These are phyloP conservation scores for Megamerina dolium DNA, from an alignment of 2,888 invertebrate species.

Conservation along the genomic window DNA sequence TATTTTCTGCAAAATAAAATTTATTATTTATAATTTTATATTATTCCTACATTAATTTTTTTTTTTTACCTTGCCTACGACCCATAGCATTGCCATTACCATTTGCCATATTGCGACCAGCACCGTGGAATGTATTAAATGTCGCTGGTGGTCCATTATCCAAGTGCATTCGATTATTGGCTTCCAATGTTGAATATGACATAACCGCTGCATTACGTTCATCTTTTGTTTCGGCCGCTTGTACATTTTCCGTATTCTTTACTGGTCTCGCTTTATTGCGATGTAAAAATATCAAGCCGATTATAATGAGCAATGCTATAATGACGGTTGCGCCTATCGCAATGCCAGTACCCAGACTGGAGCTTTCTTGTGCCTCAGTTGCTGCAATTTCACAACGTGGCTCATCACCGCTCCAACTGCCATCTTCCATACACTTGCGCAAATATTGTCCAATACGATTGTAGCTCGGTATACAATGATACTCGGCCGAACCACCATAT, in stretches of 20 bases:
- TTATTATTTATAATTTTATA: too few relatives aligned
- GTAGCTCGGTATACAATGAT: conserved; percentile 81
- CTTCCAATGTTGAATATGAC: conserved; percentile 80
- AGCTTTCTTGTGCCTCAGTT: conserved; percentile 66
- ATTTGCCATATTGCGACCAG: conserved; percentile 22
- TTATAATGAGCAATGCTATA: conserved; percentile 67
- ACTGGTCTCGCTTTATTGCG: conserved; percentile 79
- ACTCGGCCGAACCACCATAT: conserved; percentile 80
- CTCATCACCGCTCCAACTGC: conserved; percentile 81
- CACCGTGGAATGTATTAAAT: conserved; percentile 47
- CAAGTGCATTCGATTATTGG: conserved; percentile 49
- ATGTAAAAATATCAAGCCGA: conserved; percentile 75
- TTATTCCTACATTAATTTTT: too few relatives aligned
- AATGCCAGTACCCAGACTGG: conserved; percentile 71
- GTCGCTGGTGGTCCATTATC: conserved; percentile 45
- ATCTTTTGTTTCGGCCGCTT: conserved; percentile 79
- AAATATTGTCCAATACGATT: conserved; percentile 76
- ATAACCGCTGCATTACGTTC: conserved; percentile 82
- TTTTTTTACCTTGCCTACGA: too few relatives aligned
- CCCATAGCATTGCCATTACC: too few relatives aligned
- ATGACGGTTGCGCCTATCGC: conserved; percentile 80
- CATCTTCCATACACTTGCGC: conserved; percentile 77
- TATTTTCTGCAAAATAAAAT: conserved; percentile 44
- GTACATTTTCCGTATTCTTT: conserved; percentile 82
- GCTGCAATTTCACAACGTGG: conserved; percentile 71